phyloP scores from a whole-genome alignment of 2,797 vertebrate species.

The Ptychadena robeensis region DNA sequence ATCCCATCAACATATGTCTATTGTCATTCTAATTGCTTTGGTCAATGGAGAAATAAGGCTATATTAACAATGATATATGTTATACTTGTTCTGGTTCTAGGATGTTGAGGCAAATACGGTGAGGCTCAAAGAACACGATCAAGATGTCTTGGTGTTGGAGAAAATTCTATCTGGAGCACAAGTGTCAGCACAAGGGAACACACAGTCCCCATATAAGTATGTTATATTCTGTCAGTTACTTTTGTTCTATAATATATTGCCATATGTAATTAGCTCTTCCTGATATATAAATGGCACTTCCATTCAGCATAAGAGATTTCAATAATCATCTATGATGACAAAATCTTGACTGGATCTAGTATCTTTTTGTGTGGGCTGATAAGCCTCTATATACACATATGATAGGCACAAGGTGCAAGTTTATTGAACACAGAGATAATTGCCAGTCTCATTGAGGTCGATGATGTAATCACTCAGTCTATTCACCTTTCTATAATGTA shows the following conservation, averaged over 20 bases:
- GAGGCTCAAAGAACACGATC: conserved; percentile 95
- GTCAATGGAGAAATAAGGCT: background rate
- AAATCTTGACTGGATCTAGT: no score
- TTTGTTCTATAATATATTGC: background rate
- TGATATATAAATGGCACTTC: background rate
- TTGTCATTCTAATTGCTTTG: background rate
- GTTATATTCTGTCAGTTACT: conserved; percentile 64
- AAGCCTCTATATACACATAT: no score
- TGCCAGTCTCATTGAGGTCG: no score
- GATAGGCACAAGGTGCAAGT: no score
- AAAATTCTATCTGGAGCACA: conserved; percentile 87
- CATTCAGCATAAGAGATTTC: background rate
- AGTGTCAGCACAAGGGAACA: conserved; percentile 81
- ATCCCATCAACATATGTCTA: background rate
- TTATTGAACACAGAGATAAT: no score
- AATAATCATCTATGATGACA: no score
- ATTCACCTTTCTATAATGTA: no score
- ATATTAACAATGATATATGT: background rate
- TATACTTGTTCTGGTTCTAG: conserved; percentile 73
- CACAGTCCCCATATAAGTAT: conserved; percentile 93
- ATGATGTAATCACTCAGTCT: no score
- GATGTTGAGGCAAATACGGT: conserved; percentile 99
- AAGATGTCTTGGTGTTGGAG: conserved; percentile 97
- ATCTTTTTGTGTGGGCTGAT: no score
- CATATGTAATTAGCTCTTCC: background rate